A percentile compares a stretch with the other conserved stretches of the same genome.
Conservation (phyloP, 1,140 invertebrate genomes). For the Brachionus manjavacas region DNA sequence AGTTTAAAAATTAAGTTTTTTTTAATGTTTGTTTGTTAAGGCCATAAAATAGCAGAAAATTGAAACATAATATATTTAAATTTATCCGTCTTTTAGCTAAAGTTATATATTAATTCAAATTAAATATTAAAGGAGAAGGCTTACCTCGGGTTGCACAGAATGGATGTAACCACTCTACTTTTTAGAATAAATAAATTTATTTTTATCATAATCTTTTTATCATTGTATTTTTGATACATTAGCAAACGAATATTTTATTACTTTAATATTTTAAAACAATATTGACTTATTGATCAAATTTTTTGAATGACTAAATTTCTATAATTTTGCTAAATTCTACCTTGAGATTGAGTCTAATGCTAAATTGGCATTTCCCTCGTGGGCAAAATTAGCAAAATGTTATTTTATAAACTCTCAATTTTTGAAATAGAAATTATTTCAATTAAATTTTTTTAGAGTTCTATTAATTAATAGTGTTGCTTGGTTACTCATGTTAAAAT, state of each 20-base stretch:
- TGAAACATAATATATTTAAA: background rate
- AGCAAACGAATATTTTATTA: too few relatives aligned
- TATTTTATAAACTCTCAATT: background rate
- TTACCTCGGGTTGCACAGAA: too few relatives aligned
- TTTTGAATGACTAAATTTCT: background rate
- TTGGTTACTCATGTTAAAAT: slow-evolving; percentile 6
- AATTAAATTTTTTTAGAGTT: slow-evolving; percentile 3
- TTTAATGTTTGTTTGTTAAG: background rate
- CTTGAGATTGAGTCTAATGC: background rate
- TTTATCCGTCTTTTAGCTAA: background rate
- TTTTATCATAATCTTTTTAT: background rate
- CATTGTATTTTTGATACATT: too few relatives aligned
- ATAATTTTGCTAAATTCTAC: background rate
- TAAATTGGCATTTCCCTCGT: background rate
- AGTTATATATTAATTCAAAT: background rate
- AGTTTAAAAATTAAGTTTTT: background rate
- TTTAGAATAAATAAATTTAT: background rate
- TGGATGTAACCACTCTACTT: too few relatives aligned
- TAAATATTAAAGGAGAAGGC: too few relatives aligned
- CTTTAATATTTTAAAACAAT: background rate
- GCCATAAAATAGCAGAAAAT: too few relatives aligned
- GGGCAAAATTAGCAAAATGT: background rate
- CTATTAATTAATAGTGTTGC: slow-evolving; percentile 20
- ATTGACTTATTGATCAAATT: background rate
- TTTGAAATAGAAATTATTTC: background rate